phyloP scores from a whole-genome alignment of 2,797 vertebrate genomes.

The Ispidina picta region DNA sequence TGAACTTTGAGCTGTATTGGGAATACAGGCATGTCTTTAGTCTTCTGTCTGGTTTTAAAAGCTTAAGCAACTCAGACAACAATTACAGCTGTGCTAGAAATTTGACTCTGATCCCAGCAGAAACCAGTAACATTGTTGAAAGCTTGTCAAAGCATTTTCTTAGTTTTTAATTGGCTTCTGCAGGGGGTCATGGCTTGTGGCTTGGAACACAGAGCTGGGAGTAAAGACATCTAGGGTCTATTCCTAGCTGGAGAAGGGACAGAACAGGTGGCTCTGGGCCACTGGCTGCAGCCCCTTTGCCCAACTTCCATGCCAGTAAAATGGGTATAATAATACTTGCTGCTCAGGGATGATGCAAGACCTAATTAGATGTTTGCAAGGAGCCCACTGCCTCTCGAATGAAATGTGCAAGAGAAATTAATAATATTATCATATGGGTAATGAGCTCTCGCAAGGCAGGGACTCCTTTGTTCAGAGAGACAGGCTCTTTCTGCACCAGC shows the following conservation, averaged over 20 bases:
- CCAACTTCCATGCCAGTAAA: not conserved
- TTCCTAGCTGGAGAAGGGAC: not conserved
- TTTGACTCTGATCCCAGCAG: not conserved
- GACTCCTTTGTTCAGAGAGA: conserved; percentile 28
- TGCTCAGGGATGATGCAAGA: not conserved
- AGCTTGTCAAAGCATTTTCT: not conserved
- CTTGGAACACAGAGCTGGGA: not conserved
- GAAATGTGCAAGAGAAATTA: conserved; percentile 29
- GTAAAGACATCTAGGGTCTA: not conserved
- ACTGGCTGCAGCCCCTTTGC: not conserved
- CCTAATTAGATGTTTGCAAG: conserved; percentile 46
- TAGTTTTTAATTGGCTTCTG: conserved; percentile 9
- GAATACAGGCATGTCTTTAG: not conserved
- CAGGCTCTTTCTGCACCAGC: conserved; percentile 6
- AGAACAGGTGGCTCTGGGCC: not conserved
- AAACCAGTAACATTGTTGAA: not conserved
- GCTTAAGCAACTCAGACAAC: not conserved
- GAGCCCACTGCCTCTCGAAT: not conserved
- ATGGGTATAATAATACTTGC: not conserved
- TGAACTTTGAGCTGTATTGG: not conserved
- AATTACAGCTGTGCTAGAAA: not conserved
- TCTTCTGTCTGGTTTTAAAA: not conserved
- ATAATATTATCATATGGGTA: conserved; percentile 33
- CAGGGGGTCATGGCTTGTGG: not conserved
- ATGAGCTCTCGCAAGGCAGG: conserved; percentile 55